Evolutionary conservation across 2,797 vertebrate species (phyloP), one percentile per base, ranked within the genome.

Genomic region (Eulemur rubriventer): DNA sequence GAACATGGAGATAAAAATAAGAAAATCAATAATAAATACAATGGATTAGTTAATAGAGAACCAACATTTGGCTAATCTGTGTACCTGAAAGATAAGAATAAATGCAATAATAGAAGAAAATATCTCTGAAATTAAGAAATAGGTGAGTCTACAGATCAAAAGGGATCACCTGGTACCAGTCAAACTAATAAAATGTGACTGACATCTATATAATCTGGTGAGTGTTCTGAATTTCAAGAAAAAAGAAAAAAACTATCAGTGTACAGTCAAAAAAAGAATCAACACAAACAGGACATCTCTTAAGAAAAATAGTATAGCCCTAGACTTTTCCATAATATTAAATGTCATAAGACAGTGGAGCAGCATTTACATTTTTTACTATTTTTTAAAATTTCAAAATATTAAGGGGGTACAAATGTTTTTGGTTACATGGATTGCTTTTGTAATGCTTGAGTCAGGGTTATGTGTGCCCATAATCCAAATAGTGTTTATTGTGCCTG

Each of bases 141-240:
- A 88, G 46, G 20, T n/a, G n/a, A 95, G 78, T 84, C 6, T 90
- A 11, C 18, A 93, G 46, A 81, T 78, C 1, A 91, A 43, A 93
- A 85, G 43, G 57, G 13, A 76, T 88, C 28, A 83, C 43, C 2
- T 85, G 46, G 24, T 91, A 59, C 24, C 41, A 83, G 16, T 93
- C 16, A 70, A 96, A 72, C 26, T 87, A 90, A 82, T 75, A 88
- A 76, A n/a, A 69, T 63, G 14, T 81, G 18, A 85, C 33, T 79
- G 52, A 92, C 16, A 92, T 82, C 26, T 92, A 41, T 30, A 69
- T 69, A 93, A 75, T 94, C 46, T 84, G 38, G 18, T 41, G 30
- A 95, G 72, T 88, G 38, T 90, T 57, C 59, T 84, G 26, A 91
- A 76, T 91, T 89, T 94, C 35, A 79, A 78, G 48, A 28, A 57